Base-by-base conservation (phyloP, 2,113 vertebrate genomes). In the Ctenodactylus gundi region DNA sequence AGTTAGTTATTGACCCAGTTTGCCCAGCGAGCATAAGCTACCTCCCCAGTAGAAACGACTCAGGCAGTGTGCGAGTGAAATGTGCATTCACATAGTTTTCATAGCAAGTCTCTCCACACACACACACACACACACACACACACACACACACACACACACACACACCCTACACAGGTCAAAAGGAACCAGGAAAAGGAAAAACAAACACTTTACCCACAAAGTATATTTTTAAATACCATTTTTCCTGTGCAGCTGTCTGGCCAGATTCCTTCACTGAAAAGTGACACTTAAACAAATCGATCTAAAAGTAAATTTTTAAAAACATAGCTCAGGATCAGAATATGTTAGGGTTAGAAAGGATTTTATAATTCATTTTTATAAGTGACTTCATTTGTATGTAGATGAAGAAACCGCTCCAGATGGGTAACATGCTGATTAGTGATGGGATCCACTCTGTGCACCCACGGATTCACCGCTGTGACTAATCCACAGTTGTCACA, bases 231-330 rank as follows among this genome's bases (percentile, higher is more conserved):
- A 96, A 91, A 97, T 25, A 94, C 34, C 93, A 89, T 94, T 97
- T 94, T 97, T 97, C 91, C 94, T 97, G 94, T 97, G 95, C 58
- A 96, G 95, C 96, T 95, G 97, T 88, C 84, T 94, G 78, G 91
- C 93, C 76, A 78, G 34, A 75, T 87, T 96, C 58, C 77, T 93
- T 41, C 46, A 41, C 4, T 89, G 77, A 90, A 36, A 31, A 91
- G 49, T 14, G 84, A 84, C 64, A 1, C 8, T 20, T 46, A 39
- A 68, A 44, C 68, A 64, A 53, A 73, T 73, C 73, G 55, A 68
- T 92, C 68, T 36, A 39, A 68, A 84, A 94, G 83, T 85, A 65
- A 67, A 53, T 89, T 85, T 46, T 53, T 53, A 13, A 2, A 92
- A 60, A 18, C 1, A 70, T 27, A 93, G 8, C 36, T 85, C 36